Conservation (phyloP, 2,113 vertebrate genomes). For the Lynx canadensis region DNA sequence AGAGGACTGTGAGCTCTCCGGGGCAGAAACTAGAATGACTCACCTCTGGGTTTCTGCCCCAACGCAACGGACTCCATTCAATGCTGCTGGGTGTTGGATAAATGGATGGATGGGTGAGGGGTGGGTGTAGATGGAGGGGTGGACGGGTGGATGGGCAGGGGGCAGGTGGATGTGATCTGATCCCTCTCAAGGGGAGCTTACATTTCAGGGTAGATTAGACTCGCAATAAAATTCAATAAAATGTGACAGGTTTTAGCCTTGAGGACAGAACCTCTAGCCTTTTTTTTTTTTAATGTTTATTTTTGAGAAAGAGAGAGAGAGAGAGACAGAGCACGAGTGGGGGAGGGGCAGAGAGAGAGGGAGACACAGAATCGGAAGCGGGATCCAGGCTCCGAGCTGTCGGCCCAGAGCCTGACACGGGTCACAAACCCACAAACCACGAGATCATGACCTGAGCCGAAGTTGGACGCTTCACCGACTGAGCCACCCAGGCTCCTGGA, state of each 20-base stretch:
- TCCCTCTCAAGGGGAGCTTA: background rate
- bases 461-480: no score
- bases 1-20: background rate
- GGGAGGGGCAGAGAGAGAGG: no score
- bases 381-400: no score
- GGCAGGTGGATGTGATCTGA: background rate
- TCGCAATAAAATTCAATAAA: background rate
- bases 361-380: no score
- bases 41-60: background rate
- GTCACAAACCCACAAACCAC: no score
- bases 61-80: background rate
- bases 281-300: no score
- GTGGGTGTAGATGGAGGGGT: background rate
- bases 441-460: no score
- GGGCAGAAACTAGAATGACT: background rate
- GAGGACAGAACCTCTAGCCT: background rate
- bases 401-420: no score
- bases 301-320: no score
- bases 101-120: background rate
- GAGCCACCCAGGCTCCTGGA: no score
- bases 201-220: background rate
- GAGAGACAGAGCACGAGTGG: no score
- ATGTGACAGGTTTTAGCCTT: background rate
- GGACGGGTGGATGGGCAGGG: background rate
- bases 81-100: background rate